Evolutionary conservation across 1,140 invertebrate genomes (phyloP), one percentile per base, ranked within the genome.

Genomic region (Euschistus heros): DNA sequence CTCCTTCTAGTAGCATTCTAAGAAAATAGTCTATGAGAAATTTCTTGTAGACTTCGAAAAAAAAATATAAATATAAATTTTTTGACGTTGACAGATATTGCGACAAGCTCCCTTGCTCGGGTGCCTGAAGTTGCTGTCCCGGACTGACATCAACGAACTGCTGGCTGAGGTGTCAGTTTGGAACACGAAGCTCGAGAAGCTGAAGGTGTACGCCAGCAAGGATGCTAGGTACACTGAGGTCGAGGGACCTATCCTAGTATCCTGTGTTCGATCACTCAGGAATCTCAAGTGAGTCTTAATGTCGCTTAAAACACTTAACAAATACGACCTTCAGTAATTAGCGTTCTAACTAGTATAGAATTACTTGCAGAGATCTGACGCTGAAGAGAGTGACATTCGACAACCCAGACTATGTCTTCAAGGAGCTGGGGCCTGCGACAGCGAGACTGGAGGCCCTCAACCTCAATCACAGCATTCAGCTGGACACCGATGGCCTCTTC

Each of bases 381-480:
- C 20, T 65, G 55, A 65, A 65, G 42, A 10, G 64, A 42, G 52
- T 37, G 3, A 44, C 17, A 4, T 46, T 65, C 17, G 64, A 65
- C 54, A 13, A 54, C 18, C 54, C 64, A 1, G 37, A 59, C 14
- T 15, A 18, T 4, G 47, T 65, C 20, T 65, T 42, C 33, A 22
- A 15, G n/a, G 30, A 44, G 13, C 20, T 65, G 2, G 64, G 46
- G 5, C 18, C 7, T 18, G 52, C 54, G 5, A n/a, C 22, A 2
- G 30, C 54, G 15, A 26, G 22, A 57, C 20, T 65, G 8, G 4
- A 30, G 20, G 27, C 18, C 10, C 22, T 65, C 20, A 65, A 65
- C 24, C 50, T 65, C 17, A 65, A 65, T 30, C 64, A 65, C 64
- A 65, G 47, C 64, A 13, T 59, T 2, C 64, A 65, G 37, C n/a